These are phyloP conservation scores for Opisthograptis luteolata DNA, from an alignment of 2,888 invertebrate genomes.

Conservation along the genomic window DNA sequence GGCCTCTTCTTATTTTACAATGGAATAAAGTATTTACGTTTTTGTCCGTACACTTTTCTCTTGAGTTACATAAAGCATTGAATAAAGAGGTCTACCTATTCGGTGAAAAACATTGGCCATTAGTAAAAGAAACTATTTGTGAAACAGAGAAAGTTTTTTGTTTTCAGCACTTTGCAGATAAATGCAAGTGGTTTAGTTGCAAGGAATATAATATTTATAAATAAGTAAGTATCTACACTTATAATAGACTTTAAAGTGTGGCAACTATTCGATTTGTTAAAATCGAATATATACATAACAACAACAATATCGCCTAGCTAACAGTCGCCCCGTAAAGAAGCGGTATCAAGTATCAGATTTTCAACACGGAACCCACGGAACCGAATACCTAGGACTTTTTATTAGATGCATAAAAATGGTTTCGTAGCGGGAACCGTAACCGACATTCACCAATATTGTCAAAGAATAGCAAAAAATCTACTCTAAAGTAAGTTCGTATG, in stretches of 20 bases:
- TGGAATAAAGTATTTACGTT: neutral
- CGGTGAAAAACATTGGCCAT: conserved; percentile 61
- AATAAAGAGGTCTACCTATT: conserved; percentile 45
- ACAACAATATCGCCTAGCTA: too few species aligned
- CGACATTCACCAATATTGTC: too few species aligned
- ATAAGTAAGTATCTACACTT: too few species aligned
- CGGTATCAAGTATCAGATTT: too few species aligned
- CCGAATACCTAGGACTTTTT: too few species aligned
- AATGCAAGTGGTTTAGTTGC: conserved; percentile 17
- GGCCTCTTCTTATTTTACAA: conserved; percentile 1
- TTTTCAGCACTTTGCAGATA: conserved; percentile 6
- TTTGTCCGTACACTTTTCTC: conserved; percentile 67
- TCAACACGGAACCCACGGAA: too few species aligned
- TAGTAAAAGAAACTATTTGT: conserved; percentile 40
- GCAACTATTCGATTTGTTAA: neutral
- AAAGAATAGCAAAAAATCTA: too few species aligned
- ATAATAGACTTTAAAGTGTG: neutral
- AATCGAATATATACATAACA: too few species aligned
- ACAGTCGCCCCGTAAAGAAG: too few species aligned
- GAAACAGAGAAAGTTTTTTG: conserved; percentile 16
- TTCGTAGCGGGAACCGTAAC: too few species aligned
- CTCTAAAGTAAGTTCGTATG: too few species aligned
- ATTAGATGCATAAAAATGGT: too few species aligned
- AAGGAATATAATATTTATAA: neutral
- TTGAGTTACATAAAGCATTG: conserved; percentile 69